Percentiles rank a stretch among this genome's conserved stretches.
phyloP scores from a whole-genome alignment of 92 coral and sea anemone species.

The Chrysogorgia sp. region DNA sequence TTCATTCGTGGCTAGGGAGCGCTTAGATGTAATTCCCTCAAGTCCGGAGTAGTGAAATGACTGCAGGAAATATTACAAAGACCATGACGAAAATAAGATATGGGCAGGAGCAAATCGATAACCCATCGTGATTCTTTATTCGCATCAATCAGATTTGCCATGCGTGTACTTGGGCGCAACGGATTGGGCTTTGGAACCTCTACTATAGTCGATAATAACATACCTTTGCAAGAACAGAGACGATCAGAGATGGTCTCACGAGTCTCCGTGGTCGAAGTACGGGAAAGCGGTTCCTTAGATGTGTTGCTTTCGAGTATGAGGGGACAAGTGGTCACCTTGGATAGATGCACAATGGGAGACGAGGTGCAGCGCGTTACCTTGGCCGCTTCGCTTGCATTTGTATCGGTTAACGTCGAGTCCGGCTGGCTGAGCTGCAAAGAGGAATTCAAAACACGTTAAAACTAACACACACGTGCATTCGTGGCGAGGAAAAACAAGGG shows the following conservation, averaged over 20 bases:
- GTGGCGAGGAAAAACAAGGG: no score
- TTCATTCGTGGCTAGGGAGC: no score
- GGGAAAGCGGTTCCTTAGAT: not conserved
- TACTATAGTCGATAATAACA: not conserved
- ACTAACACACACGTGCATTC: not conserved
- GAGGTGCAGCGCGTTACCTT: not conserved
- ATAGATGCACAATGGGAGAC: slow-evolving; percentile 13
- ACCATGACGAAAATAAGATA: not conserved
- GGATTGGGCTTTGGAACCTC: not conserved
- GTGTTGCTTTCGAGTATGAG: slow-evolving; percentile 1
- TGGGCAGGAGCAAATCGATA: not conserved
- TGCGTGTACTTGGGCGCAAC: not conserved
- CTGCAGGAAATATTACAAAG: no score
- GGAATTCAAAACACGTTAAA: not conserved
- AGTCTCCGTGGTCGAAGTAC: not conserved
- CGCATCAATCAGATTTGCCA: not conserved
- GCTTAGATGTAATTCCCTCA: no score
- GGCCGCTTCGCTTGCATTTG: slow-evolving; percentile 6
- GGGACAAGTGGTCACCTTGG: slow-evolving; percentile 34
- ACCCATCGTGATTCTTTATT: not conserved
- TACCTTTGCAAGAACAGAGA: slow-evolving; percentile 3
- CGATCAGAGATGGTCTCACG: not conserved
- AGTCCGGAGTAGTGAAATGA: no score
- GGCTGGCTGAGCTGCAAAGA: slow-evolving; percentile 15
- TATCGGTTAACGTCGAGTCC: not conserved